These are phyloP conservation scores for Glyptemys insculpta DNA, from an alignment of 2,797 vertebrate species.

Conservation along the genomic window DNA sequence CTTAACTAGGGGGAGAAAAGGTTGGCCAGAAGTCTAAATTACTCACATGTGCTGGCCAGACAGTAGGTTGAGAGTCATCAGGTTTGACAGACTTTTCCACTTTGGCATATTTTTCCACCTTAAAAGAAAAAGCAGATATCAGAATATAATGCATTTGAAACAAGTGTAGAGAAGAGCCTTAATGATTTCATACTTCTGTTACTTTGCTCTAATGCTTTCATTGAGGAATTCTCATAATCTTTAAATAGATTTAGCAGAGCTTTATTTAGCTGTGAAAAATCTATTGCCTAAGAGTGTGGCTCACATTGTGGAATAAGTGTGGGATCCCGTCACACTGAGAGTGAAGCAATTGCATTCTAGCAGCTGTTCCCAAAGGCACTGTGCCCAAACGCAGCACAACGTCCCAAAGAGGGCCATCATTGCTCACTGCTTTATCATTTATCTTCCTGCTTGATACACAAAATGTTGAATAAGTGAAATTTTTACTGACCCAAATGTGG, in stretches of 20 bases:
- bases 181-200: neutral
- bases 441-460: neutral
- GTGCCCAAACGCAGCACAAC: neutral
- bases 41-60: conserved; percentile 96
- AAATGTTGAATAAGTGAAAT: neutral
- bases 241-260: neutral
- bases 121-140: conserved; percentile 63
- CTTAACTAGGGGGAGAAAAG: conserved; percentile 41
- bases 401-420: neutral
- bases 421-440: neutral
- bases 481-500: neutral
- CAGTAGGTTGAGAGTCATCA: conserved; percentile 92
- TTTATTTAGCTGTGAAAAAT: neutral
- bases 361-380: neutral
- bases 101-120: conserved; percentile 99
- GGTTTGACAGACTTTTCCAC: conserved; percentile 94
- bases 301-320: neutral
- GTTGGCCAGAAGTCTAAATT: conserved; percentile 35
- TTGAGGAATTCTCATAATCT: neutral
- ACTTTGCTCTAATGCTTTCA: neutral
- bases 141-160: conserved; percentile 3
- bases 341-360: neutral
- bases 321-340: too few relatives aligned
- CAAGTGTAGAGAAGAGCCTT: neutral
- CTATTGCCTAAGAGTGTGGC: neutral